These are phyloP conservation scores for Salticus scenicus DNA, from an alignment of 2,888 invertebrate genomes.

Conservation along the genomic window DNA sequence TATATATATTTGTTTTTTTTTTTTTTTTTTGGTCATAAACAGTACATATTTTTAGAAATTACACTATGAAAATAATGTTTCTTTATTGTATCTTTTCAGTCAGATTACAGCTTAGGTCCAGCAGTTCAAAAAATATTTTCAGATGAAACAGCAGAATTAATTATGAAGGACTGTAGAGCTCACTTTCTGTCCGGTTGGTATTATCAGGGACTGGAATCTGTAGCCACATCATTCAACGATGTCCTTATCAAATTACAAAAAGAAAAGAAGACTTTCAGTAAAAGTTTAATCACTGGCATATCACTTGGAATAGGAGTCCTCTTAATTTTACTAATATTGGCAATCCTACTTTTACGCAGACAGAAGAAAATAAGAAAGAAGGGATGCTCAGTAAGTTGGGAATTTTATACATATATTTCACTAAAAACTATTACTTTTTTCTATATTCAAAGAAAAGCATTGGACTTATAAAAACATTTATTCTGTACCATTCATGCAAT, in stretches of 20 bases:
- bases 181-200: constrained; percentile 53
- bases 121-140: constrained; percentile 31
- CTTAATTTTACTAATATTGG: constrained; percentile 5
- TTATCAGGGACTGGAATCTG: constrained; percentile 66
- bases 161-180: constrained; percentile 32
- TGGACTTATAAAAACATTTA: too few relatives aligned
- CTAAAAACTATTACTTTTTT: too few relatives aligned
- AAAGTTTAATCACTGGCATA: constrained; percentile 35
- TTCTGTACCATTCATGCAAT: too few relatives aligned
- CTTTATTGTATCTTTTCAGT: constrained; percentile 18
- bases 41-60: too few relatives aligned
- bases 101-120: constrained; percentile 46
- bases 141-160: constrained; percentile 1
- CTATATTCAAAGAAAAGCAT: too few relatives aligned
- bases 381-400: constrained; percentile 32
- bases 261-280: not conserved
- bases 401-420: too few relatives aligned
- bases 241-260: constrained; percentile 32
- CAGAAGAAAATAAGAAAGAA: constrained; percentile 22
- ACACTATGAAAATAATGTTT: too few relatives aligned
- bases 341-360: not conserved
- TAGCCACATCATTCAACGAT: constrained; percentile 55
- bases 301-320: constrained; percentile 37
- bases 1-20: too few relatives aligned
- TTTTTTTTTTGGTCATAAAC: too few relatives aligned